These are phyloP conservation scores for Eucidaris tribuloides DNA, from an alignment of 35 echinoderm and acorn worm genomes.

Conservation along the genomic window DNA sequence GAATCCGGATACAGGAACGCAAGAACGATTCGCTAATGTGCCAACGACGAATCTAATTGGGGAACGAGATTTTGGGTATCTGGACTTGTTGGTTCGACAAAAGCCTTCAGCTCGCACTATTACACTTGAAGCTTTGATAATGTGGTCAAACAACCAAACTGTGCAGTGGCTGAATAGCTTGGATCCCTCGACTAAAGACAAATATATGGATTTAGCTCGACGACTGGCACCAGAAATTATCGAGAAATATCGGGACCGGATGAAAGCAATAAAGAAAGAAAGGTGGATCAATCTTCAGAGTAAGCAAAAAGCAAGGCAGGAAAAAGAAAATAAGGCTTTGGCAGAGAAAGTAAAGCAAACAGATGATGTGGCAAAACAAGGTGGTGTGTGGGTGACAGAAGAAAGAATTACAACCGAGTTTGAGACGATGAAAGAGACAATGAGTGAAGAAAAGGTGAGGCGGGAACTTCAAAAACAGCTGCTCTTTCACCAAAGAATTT, in stretches of 20 bases:
- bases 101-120: conserved; percentile 46
- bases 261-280: neutral
- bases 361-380: neutral
- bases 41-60: conserved; percentile 37
- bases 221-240: neutral
- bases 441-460: neutral
- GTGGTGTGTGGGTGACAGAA: conserved; percentile 22
- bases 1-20: neutral
- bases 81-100: conserved; percentile 58
- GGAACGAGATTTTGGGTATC: conserved; percentile 48
- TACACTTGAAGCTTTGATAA: conserved; percentile 39
- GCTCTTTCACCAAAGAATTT: neutral
- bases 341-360: neutral
- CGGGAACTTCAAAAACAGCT: conserved; percentile 4
- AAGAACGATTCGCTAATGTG: conserved; percentile 20
- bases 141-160: conserved; percentile 50
- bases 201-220: conserved; percentile 18
- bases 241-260: neutral
- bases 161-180: conserved; percentile 7
- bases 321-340: neutral
- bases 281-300: neutral
- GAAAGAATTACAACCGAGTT: neutral
- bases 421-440: neutral
- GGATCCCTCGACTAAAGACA: neutral
- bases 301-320: neutral